Evolutionary conservation across 2,797 vertebrate species (phyloP), one percentile per base, ranked within the genome.

Genomic region (Spinibarbus caldwelli): DNA sequence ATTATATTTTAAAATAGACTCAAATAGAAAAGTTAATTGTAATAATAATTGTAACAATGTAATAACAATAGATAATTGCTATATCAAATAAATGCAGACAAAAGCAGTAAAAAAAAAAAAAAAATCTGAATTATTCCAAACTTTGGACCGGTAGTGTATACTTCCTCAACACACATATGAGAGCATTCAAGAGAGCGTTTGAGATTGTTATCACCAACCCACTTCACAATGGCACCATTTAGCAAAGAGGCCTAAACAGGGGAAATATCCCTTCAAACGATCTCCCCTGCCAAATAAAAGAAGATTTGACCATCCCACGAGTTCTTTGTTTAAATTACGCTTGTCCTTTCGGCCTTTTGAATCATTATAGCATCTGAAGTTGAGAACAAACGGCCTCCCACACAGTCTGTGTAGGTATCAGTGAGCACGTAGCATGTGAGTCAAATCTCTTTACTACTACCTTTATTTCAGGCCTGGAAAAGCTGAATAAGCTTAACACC

Each of bases 401-500:
- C 17, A 49, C 76, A 43, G 14, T 19, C 15, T 43, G n/a, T 66
- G 59, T 38, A 43, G n/a, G 10, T 64, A 68, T 80, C 12, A n/a
- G 43, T 9, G 21, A 43, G 38, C 17, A 45, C 0, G 1, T 29
- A 43, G 15, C 8, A 19, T 64, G 15, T 0, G 12, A n/a, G 29
- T 52, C 41, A 80, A 17, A 34, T 26, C 31, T 68, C 78, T 45
- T 64, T 8, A 78, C 57, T 34, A 52, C 62, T 80, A 36, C 64
- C 64, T 80, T 80, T 68, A 68, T 80, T 68, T 52, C 31, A 80
- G 45, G 31, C 8, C 29, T 68, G 43, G 12, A 52, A 80, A 67
- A 31, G 43, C 62, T 67, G 64, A 68, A 68, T 52, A 52, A 49
- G n/a, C 78, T 88, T 89, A 89, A 88, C 80, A 77, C 87, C 77